phyloP scores from a whole-genome alignment of 2,113 vertebrate species.

The Morone saxatilis region DNA sequence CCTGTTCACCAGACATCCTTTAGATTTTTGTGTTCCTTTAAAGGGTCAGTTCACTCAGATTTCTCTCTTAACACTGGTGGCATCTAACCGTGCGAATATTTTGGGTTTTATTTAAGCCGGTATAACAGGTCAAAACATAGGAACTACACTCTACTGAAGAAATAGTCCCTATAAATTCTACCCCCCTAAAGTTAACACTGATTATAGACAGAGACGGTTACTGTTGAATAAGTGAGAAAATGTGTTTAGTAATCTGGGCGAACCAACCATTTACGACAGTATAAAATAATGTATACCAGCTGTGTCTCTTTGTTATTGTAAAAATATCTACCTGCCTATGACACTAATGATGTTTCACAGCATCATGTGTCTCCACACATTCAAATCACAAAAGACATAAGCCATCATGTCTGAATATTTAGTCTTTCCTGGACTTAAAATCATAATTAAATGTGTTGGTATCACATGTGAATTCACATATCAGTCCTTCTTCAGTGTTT shows the following conservation, averaged over 20 bases:
- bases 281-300: not conserved
- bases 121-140: not conserved
- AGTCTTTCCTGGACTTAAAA: not conserved
- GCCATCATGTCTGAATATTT: not conserved
- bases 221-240: not conserved
- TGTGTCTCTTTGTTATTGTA: not conserved
- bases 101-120: not conserved
- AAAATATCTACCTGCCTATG: not conserved
- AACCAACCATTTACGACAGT: not conserved
- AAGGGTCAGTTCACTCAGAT: not conserved
- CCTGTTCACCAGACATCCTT: not conserved
- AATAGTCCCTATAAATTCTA: not conserved
- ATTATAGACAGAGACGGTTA: too few species aligned
- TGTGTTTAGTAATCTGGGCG: not conserved
- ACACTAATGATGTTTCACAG: not conserved
- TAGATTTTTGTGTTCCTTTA: not conserved
- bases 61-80: not conserved
- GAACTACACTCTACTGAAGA: not conserved
- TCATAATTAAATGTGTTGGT: not conserved
- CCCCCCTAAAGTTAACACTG: too few species aligned
- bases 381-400: conserved; percentile 6
- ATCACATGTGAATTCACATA: not conserved
- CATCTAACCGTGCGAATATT: not conserved
- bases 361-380: not conserved
- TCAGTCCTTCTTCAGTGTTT: not conserved